Evolutionary conservation across 2,113 vertebrate species (phyloP).

Genomic region (Irena cyanogastra): DNA sequence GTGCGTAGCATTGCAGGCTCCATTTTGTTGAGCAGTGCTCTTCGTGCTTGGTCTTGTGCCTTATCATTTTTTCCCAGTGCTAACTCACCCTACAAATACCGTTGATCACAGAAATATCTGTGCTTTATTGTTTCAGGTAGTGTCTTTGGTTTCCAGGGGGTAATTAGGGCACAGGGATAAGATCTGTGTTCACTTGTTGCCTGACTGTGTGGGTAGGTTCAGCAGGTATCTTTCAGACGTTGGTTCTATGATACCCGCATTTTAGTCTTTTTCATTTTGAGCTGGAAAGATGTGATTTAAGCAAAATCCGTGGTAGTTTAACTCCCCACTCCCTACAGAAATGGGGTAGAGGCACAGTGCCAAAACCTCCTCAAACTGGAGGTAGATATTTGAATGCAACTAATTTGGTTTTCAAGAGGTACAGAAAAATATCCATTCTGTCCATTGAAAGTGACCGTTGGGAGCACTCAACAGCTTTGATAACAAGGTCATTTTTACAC

Average conservation of each 20-base stretch:
- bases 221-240: not conserved
- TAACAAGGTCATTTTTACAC: constrained; percentile 53
- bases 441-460: not conserved
- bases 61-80: not conserved
- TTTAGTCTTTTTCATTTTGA: not conserved
- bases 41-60: not conserved
- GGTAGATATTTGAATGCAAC: not conserved
- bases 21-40: constrained; percentile 52
- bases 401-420: not conserved
- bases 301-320: not conserved
- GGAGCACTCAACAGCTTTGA: constrained; percentile 34
- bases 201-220: not conserved
- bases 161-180: not conserved
- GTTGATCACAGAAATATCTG: not conserved
- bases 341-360: not conserved
- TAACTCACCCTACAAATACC: not conserved
- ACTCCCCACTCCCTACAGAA: not conserved
- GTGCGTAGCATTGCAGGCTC: not conserved
- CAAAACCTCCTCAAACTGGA: not conserved
- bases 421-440: not conserved
- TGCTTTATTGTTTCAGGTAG: not conserved
- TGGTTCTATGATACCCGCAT: not conserved
- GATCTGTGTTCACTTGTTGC: not conserved
- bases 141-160: constrained; percentile 5
- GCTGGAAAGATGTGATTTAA: not conserved